These are phyloP conservation scores for Cephalopterus ornatus DNA, from an alignment of 2,113 vertebrate genomes.

Conservation along the genomic window DNA sequence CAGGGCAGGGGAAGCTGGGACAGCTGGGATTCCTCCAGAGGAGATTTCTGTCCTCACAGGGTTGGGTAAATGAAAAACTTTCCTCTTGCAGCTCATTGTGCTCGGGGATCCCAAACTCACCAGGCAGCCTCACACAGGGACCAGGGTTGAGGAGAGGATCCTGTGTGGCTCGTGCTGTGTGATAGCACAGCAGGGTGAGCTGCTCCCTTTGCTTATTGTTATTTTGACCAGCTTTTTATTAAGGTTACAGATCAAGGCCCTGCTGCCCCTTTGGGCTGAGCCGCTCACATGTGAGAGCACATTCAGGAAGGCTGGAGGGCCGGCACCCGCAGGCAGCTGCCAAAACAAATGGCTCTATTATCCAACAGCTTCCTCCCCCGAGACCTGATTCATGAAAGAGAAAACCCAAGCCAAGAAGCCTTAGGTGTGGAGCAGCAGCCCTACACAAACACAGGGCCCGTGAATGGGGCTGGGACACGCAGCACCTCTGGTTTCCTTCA, in stretches of 20 bases:
- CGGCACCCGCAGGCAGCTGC: not conserved
- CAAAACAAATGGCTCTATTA: constrained; percentile 28
- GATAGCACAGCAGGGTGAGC: not conserved
- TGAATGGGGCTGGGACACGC: not conserved
- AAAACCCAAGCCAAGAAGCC: not conserved
- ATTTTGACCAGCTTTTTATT: not conserved
- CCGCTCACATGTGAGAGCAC: not conserved
- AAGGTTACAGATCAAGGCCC: not conserved
- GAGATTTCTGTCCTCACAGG: not conserved
- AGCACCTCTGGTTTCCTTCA: not conserved
- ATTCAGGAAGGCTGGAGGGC: not conserved
- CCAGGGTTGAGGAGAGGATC: not conserved
- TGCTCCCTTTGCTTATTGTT: not conserved
- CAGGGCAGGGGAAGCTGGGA: not conserved
- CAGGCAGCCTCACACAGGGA: accelerated
- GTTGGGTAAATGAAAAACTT: not conserved
- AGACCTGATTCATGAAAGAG: not conserved
- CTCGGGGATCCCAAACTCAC: not conserved
- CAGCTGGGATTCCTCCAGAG: not conserved
- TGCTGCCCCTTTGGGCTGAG: not conserved
- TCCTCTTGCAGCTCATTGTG: not conserved
- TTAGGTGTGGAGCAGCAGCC: not conserved
- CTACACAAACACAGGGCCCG: not conserved
- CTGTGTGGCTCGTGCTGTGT: not conserved
- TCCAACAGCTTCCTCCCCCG: constrained; percentile 5